Evolutionary conservation across 2,797 vertebrate genomes (phyloP), one percentile per base, ranked within the genome.

Genomic region (Tachyglossus aculeatus): DNA sequence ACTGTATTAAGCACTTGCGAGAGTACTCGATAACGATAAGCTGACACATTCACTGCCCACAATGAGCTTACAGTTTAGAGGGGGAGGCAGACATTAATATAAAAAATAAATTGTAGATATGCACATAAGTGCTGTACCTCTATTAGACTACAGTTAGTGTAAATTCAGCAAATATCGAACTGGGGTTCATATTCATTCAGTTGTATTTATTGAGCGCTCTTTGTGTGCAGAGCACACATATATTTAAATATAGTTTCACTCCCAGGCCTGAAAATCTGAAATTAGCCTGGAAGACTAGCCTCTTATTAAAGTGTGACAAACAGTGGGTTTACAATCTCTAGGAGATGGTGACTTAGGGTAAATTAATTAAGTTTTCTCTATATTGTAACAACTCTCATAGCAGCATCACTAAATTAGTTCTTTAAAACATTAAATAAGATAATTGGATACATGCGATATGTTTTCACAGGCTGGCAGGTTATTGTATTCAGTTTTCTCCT

Each of bases 51-150:
- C n/a, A n/a, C n/a, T n/a, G n/a, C n/a, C n/a, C n/a, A n/a, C n/a
- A n/a, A n/a, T n/a, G n/a, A n/a, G n/a, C n/a, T n/a, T n/a, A n/a
- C n/a, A n/a, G n/a, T n/a, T n/a, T n/a, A 47, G 14, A 53, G 19
- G 12, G 16, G 33, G 16, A 32, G 21, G 33, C 8, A 62, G 47
- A 52, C 19, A 43, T n/a, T 10, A 12, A 31, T 60, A 48, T 37
- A 39, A 5, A 73, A 73, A 29, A 70, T 29, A 71, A 32, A 54
- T 40, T 16, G 78, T 48, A 66, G n/a, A 33, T 71, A 39, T 4
- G 67, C 37, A 41, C 72, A 80, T 39, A 66, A n/a, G n/a, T n/a
- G n/a, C 69, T 55, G 12, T 59, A 10, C 24, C 41, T 77, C 74
- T 80, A 16, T 83, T 45, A 51, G 19, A 32, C 61, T 63, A 51